Percentiles rank a stretch among this genome's conserved stretches.
phyloP scores from a whole-genome alignment of 2,888 invertebrate species.

The Metellina segmentata region DNA sequence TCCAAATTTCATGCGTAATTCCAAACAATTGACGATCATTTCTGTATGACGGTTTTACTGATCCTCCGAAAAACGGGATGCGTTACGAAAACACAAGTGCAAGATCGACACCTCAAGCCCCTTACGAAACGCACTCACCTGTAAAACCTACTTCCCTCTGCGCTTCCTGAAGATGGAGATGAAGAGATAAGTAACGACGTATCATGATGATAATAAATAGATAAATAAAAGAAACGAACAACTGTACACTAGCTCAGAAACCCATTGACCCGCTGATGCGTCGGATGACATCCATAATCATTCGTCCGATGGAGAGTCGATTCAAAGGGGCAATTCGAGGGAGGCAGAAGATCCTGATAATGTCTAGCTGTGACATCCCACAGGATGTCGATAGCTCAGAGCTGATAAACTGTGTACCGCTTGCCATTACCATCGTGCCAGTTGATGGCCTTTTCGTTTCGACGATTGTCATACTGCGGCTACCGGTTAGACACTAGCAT shows the following conservation, averaged over 20 bases:
- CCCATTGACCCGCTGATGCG: slow-evolving; percentile 55
- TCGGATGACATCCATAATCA: slow-evolving; percentile 59
- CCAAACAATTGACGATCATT: too few species aligned
- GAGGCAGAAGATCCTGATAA: neutral
- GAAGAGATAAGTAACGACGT: slow-evolving; percentile 22
- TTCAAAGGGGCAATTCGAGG: neutral
- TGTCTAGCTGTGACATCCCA: too few species aligned
- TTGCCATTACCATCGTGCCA: too few species aligned
- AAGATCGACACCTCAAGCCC: neutral
- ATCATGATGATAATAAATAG: neutral
- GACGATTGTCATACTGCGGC: too few species aligned
- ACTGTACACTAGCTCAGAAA: slow-evolving; percentile 58
- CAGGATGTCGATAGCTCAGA: too few species aligned
- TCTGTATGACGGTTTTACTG: too few species aligned
- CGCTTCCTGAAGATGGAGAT: slow-evolving; percentile 51
- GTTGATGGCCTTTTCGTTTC: too few species aligned
- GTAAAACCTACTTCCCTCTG: slow-evolving; percentile 50
- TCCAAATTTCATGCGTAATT: too few species aligned
- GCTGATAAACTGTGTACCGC: too few species aligned
- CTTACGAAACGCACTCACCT: slow-evolving; percentile 51
- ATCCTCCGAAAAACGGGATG: too few species aligned
- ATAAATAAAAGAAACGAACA: neutral
- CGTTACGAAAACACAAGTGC: too few species aligned
- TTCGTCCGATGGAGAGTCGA: slow-evolving; percentile 54
- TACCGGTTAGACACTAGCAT: too few species aligned